A percentile compares a stretch with the other conserved stretches of the same genome.
phyloP scores from a whole-genome alignment of 2,888 invertebrate genomes.

The Eupithecia subumbrata region DNA sequence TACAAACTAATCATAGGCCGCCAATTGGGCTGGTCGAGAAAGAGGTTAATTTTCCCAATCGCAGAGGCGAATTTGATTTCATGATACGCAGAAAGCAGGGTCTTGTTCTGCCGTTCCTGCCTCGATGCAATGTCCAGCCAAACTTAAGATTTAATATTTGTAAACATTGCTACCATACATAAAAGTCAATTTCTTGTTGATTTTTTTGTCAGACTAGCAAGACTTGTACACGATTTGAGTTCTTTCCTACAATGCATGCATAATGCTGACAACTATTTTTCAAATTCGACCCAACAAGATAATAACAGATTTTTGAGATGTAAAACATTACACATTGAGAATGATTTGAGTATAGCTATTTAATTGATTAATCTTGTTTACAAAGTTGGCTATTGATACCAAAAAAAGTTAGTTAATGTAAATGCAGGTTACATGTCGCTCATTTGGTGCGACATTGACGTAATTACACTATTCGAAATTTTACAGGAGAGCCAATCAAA shows the following conservation, averaged over 20 bases:
- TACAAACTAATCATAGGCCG: constrained; percentile 77
- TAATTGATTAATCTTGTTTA: background rate
- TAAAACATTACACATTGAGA: background rate
- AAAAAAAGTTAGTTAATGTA: too few species aligned
- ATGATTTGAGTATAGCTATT: background rate
- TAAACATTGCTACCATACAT: background rate
- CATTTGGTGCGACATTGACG: too few species aligned
- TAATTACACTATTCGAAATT: too few species aligned
- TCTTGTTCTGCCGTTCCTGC: background rate
- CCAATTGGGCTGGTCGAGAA: constrained; percentile 72
- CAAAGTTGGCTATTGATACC: background rate
- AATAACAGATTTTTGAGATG: background rate
- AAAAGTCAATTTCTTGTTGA: background rate
- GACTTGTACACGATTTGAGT: background rate
- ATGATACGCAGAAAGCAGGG: constrained; percentile 10
- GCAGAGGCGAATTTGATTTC: constrained; percentile 56
- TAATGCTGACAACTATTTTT: too few species aligned
- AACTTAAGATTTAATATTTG: background rate
- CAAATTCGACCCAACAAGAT: background rate
- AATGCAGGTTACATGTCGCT: too few species aligned
- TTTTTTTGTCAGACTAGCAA: background rate
- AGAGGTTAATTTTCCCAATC: constrained; percentile 79
- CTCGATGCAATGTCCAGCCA: background rate
- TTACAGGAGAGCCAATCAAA: too few species aligned
- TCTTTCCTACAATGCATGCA: too few species aligned